These are phyloP conservation scores for Gila robusta DNA, from an alignment of 2,797 vertebrate species.

Conservation along the genomic window DNA sequence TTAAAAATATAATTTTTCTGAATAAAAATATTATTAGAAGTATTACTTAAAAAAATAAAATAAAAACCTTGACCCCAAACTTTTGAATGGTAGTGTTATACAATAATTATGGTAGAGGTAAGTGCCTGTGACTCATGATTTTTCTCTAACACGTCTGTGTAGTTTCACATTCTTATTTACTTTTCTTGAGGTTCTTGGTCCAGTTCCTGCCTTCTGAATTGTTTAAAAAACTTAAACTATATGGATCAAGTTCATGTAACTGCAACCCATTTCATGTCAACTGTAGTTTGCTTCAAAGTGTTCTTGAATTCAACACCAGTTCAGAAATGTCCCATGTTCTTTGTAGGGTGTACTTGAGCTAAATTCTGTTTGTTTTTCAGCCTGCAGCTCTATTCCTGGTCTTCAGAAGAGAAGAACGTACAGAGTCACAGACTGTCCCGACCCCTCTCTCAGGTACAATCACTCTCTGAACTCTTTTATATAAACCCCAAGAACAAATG, in stretches of 20 bases:
- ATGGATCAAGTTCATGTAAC: neutral
- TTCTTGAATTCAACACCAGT: neutral
- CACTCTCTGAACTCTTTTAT: neutral
- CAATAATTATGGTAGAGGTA: neutral
- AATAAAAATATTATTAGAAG: neutral
- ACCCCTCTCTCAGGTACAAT: constrained; percentile 81
- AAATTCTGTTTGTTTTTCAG: constrained; percentile 64
- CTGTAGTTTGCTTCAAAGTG: constrained; percentile 2
- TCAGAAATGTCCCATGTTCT: constrained; percentile 2
- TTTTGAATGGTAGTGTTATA: neutral
- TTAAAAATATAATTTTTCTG: neutral
- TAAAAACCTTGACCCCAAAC: neutral
- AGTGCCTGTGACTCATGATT: neutral
- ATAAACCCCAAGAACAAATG: neutral
- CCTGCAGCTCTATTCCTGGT: constrained; percentile 77
- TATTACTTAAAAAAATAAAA: neutral
- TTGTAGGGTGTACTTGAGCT: neutral
- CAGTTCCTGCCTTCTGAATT: neutral
- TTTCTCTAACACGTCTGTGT: neutral
- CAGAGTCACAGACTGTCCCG: constrained; percentile 73
- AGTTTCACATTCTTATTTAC: constrained; percentile 23
- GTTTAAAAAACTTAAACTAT: constrained; percentile 8
- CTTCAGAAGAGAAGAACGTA: constrained; percentile 76
- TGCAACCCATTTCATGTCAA: neutral
- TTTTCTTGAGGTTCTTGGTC: neutral